Base-by-base conservation (phyloP, 2,113 vertebrate species). In the Athene cunicularia region DNA sequence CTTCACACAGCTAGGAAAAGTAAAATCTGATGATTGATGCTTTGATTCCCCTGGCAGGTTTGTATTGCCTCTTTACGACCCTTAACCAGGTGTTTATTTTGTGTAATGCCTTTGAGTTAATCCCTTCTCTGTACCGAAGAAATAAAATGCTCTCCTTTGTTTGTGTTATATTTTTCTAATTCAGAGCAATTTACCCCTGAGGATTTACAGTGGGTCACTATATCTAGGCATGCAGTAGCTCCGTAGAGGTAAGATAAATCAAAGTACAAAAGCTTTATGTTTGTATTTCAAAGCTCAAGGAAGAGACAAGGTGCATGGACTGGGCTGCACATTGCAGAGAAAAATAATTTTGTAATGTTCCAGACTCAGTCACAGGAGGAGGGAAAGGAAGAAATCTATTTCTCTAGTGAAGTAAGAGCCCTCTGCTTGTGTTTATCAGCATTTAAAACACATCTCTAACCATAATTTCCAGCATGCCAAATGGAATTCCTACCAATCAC, bases 381-480 rank as follows among this genome's bases (percentile, higher is more conserved):
- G 11, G 45, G 37, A 81, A 92, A 53, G 45, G 27, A 73, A 93
- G 56, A 62, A 83, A 83, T 62, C 41, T 70, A 30, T 88, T 79
- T 90, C 55, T 74, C 67, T 62, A 82, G 37, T 2, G 3, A 93
- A 77, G 77, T 11, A 95, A n/a, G 39, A 94, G 39, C 27, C 37
- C 23, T 88, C 60, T 92, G 37, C 55, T 94, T 85, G 45, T 95
- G 60, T 96, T 96, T 93, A 94, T 92, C 91, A 88, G 59, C 86
- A 82, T 64, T 90, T 87, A 80, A 91, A 84, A 24, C 43, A 55
- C 32, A 85, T 68, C 33, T 82, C 47, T 59, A 79, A 37, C 82
- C 71, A 62, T 75, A 85, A 83, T 92, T 94, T 94, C 47, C 37
- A 80, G 68, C 50, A 27, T 33, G 82, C 22, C 88, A 81, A 92